Base-by-base conservation (phyloP, 2,113 vertebrate genomes). In the Heterotis niloticus region DNA sequence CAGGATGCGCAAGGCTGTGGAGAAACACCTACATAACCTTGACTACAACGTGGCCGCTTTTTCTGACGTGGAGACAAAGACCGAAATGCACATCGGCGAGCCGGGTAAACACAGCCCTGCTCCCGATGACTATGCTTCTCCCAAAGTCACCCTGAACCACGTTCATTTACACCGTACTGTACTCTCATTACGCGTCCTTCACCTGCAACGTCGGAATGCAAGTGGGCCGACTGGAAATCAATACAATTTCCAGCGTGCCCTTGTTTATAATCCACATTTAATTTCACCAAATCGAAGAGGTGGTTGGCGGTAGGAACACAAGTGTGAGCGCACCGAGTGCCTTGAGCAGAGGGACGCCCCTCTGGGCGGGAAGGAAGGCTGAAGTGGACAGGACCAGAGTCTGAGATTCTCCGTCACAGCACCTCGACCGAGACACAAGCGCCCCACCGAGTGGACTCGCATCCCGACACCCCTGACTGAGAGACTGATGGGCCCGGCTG, bases 251-350 rank as follows among this genome's bases (percentile, higher is more conserved):
- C 73, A 69, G 78, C 44, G 18, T 77, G 64, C 13, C 81, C 77
- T 80, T 80, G 59, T 80, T 71, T 80, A 81, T 59, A 82, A 81
- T 84, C 64, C 54, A 28, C 16, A 18, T 77, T 75, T 66, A 77
- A 82, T 84, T 82, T 67, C 52, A 64, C 71, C 69, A 75, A 77
- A 34, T 76, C 70, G 75, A 13, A 34, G 64, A 81, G 66, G 64
- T 16, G 78, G 64, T 83, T 78, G 77, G 68, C 81, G 54, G 77
- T 65, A 5, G 60, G 26, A 75, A 69, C 79, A 75, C 78, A 88
- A 77, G 75, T 80, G 77, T 79, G 54, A 87, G 82, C 77, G 64
- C 64, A 66, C 71, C 78, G 82, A 85, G 79, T 82, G 78, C 79
- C 81, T 74, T 72, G 80, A 80, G 59, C 68, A 56, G 81, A 78